Percentiles rank a stretch among this genome's conserved stretches.
Conservation (phyloP, 2,888 invertebrate genomes). For the Papilio elwesi region DNA sequence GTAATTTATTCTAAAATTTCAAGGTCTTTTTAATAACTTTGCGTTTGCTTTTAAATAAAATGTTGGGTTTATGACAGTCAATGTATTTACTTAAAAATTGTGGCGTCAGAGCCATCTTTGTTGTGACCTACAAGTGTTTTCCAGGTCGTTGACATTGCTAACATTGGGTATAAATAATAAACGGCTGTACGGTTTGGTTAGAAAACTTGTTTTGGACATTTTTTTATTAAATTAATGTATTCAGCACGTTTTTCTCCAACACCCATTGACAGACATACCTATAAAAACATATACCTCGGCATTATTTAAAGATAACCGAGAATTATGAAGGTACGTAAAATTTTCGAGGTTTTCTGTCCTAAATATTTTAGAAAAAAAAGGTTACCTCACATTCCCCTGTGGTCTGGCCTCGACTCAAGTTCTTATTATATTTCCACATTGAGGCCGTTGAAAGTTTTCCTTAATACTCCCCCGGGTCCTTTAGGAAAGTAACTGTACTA, state of each 20-base stretch:
- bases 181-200: not conserved
- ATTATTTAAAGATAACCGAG: no score
- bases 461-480: conserved; percentile 40
- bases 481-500: conserved; percentile 37
- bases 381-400: conserved; percentile 42
- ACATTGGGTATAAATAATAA: not conserved
- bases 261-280: no score
- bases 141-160: conserved; percentile 5
- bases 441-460: conserved; percentile 47
- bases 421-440: conserved; percentile 44
- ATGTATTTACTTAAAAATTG: not conserved
- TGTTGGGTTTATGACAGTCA: conserved; percentile 1
- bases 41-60: not conserved
- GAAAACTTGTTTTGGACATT: no score
- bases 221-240: no score
- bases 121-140: conserved; percentile 12
- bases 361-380: conserved; percentile 43
- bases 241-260: no score
- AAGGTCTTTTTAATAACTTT: no score
- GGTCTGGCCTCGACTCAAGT: conserved; percentile 42
- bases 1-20: no score
- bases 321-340: conserved; percentile 28
- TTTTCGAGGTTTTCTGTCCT: conserved; percentile 43
- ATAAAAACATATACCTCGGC: no score
- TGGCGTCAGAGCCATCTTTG: not conserved